Evolutionary conservation across 2,888 invertebrate genomes (phyloP).

Genomic region (Latheticus oryzae): DNA sequence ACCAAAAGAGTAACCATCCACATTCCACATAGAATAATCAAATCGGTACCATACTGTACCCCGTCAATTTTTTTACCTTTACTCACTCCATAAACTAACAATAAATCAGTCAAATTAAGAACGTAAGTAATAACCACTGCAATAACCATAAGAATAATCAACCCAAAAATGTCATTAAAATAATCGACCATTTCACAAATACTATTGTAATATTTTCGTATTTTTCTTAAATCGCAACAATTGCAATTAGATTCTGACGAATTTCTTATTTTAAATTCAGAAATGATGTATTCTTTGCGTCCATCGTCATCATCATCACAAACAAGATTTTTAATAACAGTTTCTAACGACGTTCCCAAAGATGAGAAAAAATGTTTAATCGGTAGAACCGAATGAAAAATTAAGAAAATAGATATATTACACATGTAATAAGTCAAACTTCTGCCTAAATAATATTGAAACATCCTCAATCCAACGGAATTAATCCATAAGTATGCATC

Average conservation of each 20-base stretch:
- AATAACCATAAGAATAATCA: constrained; percentile 14
- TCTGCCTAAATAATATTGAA: constrained; percentile 31
- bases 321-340: constrained; percentile 10
- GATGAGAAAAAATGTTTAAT: constrained; percentile 17
- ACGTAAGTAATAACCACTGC: constrained; percentile 22
- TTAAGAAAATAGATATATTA: constrained; percentile 19
- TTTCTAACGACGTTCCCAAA: constrained; percentile 7
- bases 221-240: constrained; percentile 6
- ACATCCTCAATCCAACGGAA: constrained; percentile 19
- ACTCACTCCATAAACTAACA: constrained; percentile 23
- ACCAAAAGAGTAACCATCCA: constrained; percentile 32
- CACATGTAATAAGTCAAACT: constrained; percentile 30
- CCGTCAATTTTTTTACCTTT: constrained; percentile 21
- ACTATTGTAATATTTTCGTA: constrained; percentile 11
- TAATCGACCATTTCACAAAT: constrained; percentile 20
- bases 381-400: constrained; percentile 27
- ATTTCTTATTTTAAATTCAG: constrained; percentile 5
- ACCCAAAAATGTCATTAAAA: constrained; percentile 25
- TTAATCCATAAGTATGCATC: constrained; percentile 31
- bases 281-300: constrained; percentile 2
- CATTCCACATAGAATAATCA: constrained; percentile 15
- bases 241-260: not conserved
- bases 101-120: constrained; percentile 29
- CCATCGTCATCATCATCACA: constrained; percentile 11
- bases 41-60: constrained; percentile 12